Base-by-base conservation (phyloP, 1,140 invertebrate genomes). In the Chlorops oryzae region DNA sequence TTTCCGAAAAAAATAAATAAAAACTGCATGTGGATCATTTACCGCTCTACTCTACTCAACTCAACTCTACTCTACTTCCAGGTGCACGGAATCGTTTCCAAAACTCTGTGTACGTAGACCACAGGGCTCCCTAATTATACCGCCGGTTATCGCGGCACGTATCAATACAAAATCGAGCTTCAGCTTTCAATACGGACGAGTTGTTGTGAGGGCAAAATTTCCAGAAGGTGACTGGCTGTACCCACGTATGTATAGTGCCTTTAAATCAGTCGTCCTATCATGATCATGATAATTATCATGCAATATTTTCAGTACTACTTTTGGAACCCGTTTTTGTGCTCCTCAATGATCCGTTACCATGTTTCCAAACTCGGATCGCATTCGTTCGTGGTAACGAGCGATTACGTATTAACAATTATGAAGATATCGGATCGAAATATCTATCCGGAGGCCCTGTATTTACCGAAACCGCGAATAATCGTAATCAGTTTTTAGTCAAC, bases 151-250 rank as follows among this genome's bases (percentile, higher is more conserved):
- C 17, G 86, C 85, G 2, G 83, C 81, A 9, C 77, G 80, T 56
- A 61, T 91, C 21, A 78, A 80, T 17, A 86, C 85, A 0, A 79
- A 78, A 48, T 70, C 80, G 23, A 74, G 71, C 20, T 87, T 90
- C 56, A 74, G 71, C 50, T 86, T 86, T 62, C 79, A 77, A 52
- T 90, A 84, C 57, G 87, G 87, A 12, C 78, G 75, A 61, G 76
- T 90, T 13, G 86, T 89, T 65, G 76, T 89, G 7, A 74, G 78
- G 13, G 87, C 87, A 0, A 87, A 85, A 65, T 69, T 89, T 59
- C 86, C 87, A 0, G 72, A 74, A 55, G 87, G 87, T 35, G 83
- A 86, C 65, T 91, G 87, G 86, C 56, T 90, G 3, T 84, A 1
- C 37, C 65, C 13, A n/a, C n/a, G n/a, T n/a, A n/a, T 46, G 65